Evolutionary conservation across 2,888 invertebrate species (phyloP), one percentile per base, ranked within the genome.

Genomic region (Lasioglossum oenotherae): DNA sequence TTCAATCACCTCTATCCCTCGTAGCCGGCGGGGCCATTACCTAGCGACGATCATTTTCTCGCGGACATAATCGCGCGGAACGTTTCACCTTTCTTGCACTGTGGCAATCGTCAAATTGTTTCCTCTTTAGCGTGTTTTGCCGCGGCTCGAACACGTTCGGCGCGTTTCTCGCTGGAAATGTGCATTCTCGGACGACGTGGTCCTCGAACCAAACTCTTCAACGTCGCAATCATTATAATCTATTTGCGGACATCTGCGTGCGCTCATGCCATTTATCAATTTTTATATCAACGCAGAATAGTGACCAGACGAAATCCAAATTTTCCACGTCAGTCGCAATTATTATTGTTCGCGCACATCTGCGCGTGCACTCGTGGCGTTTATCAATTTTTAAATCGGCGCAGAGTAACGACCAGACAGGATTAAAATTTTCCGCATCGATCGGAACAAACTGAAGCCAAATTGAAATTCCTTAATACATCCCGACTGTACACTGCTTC

Each of bases 81-180:
- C 57, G 64, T 64, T 64, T 64, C 64, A 31, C 64, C 64, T 64
- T 31, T 64, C 64, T 64, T 64, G 64, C 64, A 64, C 53, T 53
- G 31, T 31, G 31, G 64, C 64, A 64, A 31, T 64, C 64, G 64
- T 64, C 64, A 64, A 64, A 64, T 64, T 64, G 64, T 64, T 64
- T 64, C 64, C 31, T 64, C 64, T 27, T 31, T 16, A 31, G 2
- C 31, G 64, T 64, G 64, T 64, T 31, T 31, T 31, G 31, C 64
- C 64, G 31, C 6, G 64, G 64, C 31, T 27, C 64, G 64, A 6
- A 64, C 64, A 6, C 31, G 64, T 27, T 31, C 31, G 53, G n/a
- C 64, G 64, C 64, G 31, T 64, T 64, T 64, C 64, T 64, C 27
- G 64, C 64, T 31, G 64, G 16, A 2, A 53, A n/a, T 53, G n/a